These are phyloP conservation scores for Nettapus auritus DNA, from an alignment of 2,113 vertebrate genomes.

Conservation along the genomic window DNA sequence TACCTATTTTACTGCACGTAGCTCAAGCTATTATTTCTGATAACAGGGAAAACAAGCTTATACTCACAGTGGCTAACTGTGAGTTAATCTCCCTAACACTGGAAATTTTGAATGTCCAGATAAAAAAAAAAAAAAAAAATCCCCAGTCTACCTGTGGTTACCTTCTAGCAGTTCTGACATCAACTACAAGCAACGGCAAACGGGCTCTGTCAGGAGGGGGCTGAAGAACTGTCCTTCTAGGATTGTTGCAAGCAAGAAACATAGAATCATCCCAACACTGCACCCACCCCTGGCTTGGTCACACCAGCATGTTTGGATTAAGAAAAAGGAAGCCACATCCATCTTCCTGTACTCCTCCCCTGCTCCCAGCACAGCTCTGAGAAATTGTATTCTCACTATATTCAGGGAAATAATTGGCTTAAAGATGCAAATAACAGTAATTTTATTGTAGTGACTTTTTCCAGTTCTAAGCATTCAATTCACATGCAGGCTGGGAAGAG, in stretches of 20 bases:
- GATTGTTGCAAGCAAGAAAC: background rate
- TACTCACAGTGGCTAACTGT: background rate
- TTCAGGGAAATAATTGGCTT: background rate
- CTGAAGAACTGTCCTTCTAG: background rate
- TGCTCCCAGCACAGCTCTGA: background rate
- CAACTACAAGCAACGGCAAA: background rate
- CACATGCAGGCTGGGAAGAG: background rate
- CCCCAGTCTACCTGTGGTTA: background rate
- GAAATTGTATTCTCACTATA: background rate
- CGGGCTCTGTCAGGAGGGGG: background rate
- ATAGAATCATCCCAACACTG: background rate
- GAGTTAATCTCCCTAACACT: background rate
- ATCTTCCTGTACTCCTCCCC: background rate
- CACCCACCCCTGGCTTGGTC: rapidly evolving
- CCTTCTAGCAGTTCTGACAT: background rate
- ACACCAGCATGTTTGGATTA: background rate
- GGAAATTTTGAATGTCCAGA: background rate
- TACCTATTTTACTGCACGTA: background rate
- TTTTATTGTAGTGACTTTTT: background rate
- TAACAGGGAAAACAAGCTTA: background rate
- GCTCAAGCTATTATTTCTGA: background rate
- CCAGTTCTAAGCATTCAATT: background rate
- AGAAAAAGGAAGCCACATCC: background rate
- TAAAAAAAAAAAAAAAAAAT: background rate
- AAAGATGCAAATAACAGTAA: background rate